These are phyloP conservation scores for Calypte anna DNA, from an alignment of 2,113 vertebrate species.

Conservation along the genomic window DNA sequence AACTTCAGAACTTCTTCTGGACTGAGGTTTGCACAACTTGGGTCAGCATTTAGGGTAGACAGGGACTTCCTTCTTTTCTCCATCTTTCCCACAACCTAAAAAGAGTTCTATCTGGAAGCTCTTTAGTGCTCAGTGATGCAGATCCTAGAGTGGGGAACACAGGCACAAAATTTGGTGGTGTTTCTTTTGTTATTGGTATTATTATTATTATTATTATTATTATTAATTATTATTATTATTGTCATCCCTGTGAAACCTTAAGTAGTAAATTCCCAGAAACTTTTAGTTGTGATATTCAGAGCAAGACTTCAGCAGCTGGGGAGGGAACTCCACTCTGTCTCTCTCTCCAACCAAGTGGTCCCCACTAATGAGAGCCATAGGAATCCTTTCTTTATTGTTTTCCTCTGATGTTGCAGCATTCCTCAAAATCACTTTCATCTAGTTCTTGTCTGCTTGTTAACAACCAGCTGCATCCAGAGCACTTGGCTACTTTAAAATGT, in stretches of 20 bases:
- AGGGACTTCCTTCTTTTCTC: not conserved
- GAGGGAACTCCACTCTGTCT: not conserved
- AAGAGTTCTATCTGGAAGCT: not conserved
- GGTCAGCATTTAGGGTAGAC: not conserved
- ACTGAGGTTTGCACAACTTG: accelerated
- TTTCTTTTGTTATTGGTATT: too few species aligned
- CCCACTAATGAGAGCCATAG: not conserved
- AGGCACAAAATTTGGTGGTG: not conserved
- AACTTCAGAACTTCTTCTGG: not conserved
- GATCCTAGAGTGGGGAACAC: not conserved
- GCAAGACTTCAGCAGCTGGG: accelerated
- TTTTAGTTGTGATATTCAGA: not conserved
- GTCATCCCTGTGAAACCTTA: not conserved
- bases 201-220: not conserved
- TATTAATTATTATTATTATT: not conserved
- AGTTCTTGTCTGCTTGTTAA: not conserved
- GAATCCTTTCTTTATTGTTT: conserved; percentile 1
- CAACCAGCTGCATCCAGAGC: not conserved
- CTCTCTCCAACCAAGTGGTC: not conserved
- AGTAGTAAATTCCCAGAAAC: not conserved
- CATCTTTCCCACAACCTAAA: not conserved
- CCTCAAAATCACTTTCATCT: conserved; percentile 3
- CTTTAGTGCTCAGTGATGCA: accelerated
- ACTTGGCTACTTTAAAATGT: not conserved
- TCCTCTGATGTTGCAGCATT: not conserved